Conservation (phyloP, 2,113 vertebrate genomes). For the Phylloscopus whistleri region DNA sequence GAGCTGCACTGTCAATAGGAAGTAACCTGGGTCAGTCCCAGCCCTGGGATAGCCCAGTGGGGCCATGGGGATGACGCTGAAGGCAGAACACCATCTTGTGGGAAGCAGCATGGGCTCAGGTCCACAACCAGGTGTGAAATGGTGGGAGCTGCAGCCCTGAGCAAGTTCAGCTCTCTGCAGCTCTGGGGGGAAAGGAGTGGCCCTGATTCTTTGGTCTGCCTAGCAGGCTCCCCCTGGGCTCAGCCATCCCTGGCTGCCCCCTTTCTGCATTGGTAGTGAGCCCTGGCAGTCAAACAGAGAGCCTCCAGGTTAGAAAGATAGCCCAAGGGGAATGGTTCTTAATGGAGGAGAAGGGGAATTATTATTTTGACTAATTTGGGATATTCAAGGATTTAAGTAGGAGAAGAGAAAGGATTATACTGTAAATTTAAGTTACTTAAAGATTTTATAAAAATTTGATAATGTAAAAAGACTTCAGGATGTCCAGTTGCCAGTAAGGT, state of each 20-base stretch:
- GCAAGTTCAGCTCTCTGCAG: background rate
- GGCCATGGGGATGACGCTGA: background rate
- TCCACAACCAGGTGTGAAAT: background rate
- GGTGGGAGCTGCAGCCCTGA: background rate
- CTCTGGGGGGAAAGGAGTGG: background rate
- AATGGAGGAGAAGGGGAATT: background rate
- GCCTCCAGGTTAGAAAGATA: background rate
- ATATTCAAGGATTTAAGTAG: background rate
- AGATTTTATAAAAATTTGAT: background rate
- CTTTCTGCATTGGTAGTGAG: background rate
- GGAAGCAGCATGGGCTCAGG: too few relatives aligned
- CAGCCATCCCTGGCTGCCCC: background rate
- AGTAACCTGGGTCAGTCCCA: background rate
- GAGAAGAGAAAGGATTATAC: background rate
- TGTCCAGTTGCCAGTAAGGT: background rate
- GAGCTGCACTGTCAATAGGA: background rate
- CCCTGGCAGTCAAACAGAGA: background rate
- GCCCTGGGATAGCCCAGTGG: background rate
- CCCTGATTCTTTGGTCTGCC: background rate
- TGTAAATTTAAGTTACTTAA: background rate
- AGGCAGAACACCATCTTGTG: accelerated
- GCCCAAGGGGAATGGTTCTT: background rate
- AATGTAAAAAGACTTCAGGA: background rate
- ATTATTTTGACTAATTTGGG: background rate
- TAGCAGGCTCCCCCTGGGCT: background rate